phyloP scores from a whole-genome alignment of 2,797 vertebrate genomes.

The Geotrypetes seraphini region DNA sequence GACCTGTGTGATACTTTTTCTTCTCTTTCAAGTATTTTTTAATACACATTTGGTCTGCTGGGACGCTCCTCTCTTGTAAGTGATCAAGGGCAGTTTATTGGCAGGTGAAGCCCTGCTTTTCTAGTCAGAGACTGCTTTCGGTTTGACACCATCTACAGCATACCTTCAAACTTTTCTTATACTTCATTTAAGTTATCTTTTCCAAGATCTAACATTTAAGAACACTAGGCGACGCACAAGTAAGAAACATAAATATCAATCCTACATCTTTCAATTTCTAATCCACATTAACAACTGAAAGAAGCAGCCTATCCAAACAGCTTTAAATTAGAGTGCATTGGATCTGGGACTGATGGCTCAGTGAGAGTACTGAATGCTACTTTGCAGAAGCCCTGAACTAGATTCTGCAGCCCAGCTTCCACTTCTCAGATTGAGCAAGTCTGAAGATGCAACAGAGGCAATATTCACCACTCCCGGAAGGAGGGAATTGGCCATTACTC shows the following conservation, averaged over 20 bases:
- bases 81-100: slow-evolving; percentile 86
- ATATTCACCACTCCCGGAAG: too few species aligned
- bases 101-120: slow-evolving; percentile 67
- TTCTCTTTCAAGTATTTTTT: slow-evolving; percentile 88
- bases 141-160: slow-evolving; percentile 60
- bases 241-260: neutral
- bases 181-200: slow-evolving; percentile 37
- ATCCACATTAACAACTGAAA: neutral
- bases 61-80: slow-evolving; percentile 69
- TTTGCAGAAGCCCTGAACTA: too few species aligned
- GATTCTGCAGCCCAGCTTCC: too few species aligned
- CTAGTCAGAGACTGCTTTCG: slow-evolving; percentile 54
- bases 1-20: slow-evolving; percentile 86
- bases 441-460: too few species aligned
- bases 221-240: neutral
- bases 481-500: too few species aligned
- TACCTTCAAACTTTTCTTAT: slow-evolving; percentile 52
- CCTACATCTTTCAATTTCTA: neutral
- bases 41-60: slow-evolving; percentile 58
- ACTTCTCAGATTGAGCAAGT: too few species aligned
- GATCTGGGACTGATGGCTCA: too few species aligned
- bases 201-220: too few species aligned
- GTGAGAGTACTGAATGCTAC: too few species aligned
- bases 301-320: too few species aligned
- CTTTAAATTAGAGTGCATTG: too few species aligned